Conservation (phyloP, 2,797 vertebrate genomes). For the Pseudochromis fuscus region DNA sequence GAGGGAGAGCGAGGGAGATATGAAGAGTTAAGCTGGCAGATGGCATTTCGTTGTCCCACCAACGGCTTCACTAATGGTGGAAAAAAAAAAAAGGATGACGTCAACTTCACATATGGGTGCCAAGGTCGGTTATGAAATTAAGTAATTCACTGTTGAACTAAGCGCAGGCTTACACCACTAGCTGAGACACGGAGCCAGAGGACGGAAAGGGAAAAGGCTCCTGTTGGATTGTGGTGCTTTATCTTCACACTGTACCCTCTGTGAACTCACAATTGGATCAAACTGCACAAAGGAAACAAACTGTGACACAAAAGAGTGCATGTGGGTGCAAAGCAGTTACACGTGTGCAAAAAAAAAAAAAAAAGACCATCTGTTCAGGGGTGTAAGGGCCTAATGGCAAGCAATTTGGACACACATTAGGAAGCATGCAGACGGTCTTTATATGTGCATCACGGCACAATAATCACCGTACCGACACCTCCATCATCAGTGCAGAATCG, state of each 20-base stretch:
- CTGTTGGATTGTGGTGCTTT: background rate
- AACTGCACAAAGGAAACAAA: background rate
- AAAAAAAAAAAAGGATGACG: constrained; percentile 25
- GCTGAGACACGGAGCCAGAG: background rate
- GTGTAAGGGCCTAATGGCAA: background rate
- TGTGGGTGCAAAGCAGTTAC: constrained; percentile 1
- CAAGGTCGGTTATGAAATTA: constrained; percentile 50
- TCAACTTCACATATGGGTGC: constrained; percentile 28
- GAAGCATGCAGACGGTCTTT: background rate
- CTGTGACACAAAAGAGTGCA: background rate
- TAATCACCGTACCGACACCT: no score
- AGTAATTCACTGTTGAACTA: constrained; percentile 25
- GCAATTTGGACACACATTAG: background rate
- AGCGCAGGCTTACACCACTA: background rate
- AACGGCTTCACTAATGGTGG: constrained; percentile 32
- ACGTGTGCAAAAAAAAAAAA: background rate
- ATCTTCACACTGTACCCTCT: background rate
- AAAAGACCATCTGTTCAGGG: background rate
- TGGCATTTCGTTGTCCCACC: constrained; percentile 49
- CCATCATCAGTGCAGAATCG: no score
- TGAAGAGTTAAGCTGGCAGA: constrained; percentile 59
- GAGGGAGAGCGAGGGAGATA: background rate
- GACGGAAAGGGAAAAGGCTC: background rate
- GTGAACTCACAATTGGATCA: background rate
- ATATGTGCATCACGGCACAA: background rate